A percentile compares a stretch with the other conserved stretches of the same genome.
Evolutionary conservation across 1,140 invertebrate species (phyloP).

Genomic region (Euwallacea similis): DNA sequence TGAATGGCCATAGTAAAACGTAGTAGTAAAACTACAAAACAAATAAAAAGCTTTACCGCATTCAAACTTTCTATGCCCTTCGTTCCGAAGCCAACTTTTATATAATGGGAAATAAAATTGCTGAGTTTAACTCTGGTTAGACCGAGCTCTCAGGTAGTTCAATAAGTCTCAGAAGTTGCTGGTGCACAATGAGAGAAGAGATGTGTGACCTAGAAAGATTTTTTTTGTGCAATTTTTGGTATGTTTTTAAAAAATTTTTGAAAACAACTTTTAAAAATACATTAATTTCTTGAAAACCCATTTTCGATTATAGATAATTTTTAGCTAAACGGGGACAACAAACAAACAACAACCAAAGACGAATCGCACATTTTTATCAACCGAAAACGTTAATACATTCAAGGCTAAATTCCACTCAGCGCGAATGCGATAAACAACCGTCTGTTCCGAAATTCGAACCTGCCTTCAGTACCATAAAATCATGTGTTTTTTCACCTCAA

Average conservation of each 20-base stretch:
- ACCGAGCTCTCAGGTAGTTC: conserved; percentile 5
- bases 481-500: no score
- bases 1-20: conserved; percentile 50
- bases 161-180: background rate
- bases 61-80: conserved; percentile 46
- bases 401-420: no score
- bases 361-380: no score
- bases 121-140: conserved; percentile 5
- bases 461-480: no score
- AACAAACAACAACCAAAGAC: no score
- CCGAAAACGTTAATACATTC: no score
- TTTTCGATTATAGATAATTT: no score
- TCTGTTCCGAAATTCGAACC: no score
- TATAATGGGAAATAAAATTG: conserved; percentile 40
- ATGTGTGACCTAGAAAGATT: background rate
- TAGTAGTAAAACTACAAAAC: conserved; percentile 52
- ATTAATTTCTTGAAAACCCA: background rate
- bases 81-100: conserved; percentile 40
- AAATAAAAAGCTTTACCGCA: conserved; percentile 50
- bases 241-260: background rate
- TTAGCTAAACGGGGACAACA: no score
- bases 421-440: no score
- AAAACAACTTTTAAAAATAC: background rate
- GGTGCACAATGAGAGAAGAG: background rate
- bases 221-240: background rate